Base-by-base conservation (phyloP, 2,888 invertebrate species). In the Creontiades dilutus region DNA sequence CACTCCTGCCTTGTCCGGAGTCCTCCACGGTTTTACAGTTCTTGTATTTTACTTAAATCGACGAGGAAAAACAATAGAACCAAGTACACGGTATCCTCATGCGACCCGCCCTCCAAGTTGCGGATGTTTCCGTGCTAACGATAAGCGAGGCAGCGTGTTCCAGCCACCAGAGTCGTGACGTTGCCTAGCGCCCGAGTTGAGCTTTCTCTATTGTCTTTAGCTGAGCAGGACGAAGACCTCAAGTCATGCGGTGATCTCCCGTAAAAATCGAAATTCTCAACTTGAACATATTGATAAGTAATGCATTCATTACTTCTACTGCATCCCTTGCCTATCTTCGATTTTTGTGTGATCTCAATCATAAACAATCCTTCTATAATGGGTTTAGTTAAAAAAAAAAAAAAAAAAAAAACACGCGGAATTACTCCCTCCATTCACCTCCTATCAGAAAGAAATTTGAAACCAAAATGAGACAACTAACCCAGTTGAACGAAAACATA, bases 121-220 rank as follows among this genome's bases (percentile, higher is more conserved):
- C 68, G 7, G 68, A 23, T 11, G 23, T 68, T 23, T 23, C 68
- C 68, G 68, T 68, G 68, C 68, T 7, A 68, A 68, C 68, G 68
- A 68, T 68, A 68, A 68, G 68, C 23, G 23, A n/a, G 23, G 68
- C 68, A 68, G 68, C 68, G 68, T 68, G 68, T 68, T 23, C 23
- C 23, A 68, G 19, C 68, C 68, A 19, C 68, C 23, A 23, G 23
- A 68, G 23, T 68, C 68, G 68, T 68, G 68, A 68, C 68, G 68
- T 19, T 23, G 23, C 68, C 68, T 19, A 68, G 68, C 68, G 68
- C 68, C 68, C 68, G 68, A 12, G 68, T 68, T 68, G 57, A 23
- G 68, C 68, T 68, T 68, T 68, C 68, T 68, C 68, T 23, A 68
- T 68, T 68, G 23, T 68, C n/a, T 23, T 68, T 12, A 37, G 11